Evolutionary conservation across 2,113 vertebrate species (phyloP), one percentile per base, ranked within the genome.

Genomic region (Laticauda colubrina): DNA sequence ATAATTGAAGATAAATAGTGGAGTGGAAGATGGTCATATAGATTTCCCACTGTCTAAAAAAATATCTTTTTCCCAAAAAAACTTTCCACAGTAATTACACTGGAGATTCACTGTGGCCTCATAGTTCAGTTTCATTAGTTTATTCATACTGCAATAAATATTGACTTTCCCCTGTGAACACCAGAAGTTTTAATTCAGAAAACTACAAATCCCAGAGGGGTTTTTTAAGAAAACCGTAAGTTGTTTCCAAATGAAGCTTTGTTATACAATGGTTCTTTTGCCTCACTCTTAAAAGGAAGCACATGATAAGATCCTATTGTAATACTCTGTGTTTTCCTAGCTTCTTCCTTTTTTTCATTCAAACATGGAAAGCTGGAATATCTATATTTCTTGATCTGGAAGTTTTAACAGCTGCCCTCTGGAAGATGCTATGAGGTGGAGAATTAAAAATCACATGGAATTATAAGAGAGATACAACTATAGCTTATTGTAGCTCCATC

Each of bases 11-110:
- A 91, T 5, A 45, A 90, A 51, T 54, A 34, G 4, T 21, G 92
- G 8, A 15, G 6, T 51, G 75, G 85, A 51, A 53, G 53, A 21
- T 23, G 85, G 57, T 91, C 90, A 53, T 81, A 57, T 3, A 59
- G 21, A 7, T 9, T 93, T 92, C 87, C 93, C 43, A 51, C 53
- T 91, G 91, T 94, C 55, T 92, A 94, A 94, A 94, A 59, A 90
- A 94, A 43, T 11, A 57, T 87, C 91, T 92, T 92, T 93, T 86
- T 3, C n/a, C 81, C 53, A 39, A 15, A 18, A 87, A 39, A 93
- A 89, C n/a, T 54, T 89, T 57, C 53, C 23, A 61, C 55, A 53
- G 23, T 61, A 56, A 43, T 93, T 87, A 93, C 75, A 86, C 45
- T 90, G 23, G 92, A 90, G 8, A 10, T 86, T n/a, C 56, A 61